Evolutionary conservation across 2,113 vertebrate genomes (phyloP).

Genomic region (Brachypteracias leptosomus): DNA sequence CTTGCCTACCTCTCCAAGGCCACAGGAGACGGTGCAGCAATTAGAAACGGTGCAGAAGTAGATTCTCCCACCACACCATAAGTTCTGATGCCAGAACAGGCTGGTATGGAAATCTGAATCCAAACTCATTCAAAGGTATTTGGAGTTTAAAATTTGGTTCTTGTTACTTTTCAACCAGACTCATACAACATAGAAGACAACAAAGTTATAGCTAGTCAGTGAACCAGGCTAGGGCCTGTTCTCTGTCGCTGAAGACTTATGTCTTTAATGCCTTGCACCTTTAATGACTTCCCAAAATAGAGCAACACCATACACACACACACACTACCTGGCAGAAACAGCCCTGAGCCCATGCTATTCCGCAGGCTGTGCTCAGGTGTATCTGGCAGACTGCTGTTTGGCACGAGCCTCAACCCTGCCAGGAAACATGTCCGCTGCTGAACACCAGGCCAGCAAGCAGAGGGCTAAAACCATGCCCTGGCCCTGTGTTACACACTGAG

Average conservation of each 20-base stretch:
- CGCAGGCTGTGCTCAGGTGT: not conserved
- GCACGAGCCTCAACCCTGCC: not conserved
- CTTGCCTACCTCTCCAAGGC: not conserved
- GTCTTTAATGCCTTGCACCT: not conserved
- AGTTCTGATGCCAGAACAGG: not conserved
- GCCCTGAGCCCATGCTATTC: not conserved
- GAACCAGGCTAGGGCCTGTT: not conserved
- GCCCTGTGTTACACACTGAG: rapidly evolving
- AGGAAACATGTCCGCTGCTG: not conserved
- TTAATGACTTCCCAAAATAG: not conserved
- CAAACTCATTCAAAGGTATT: not conserved
- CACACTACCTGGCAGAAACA: not conserved
- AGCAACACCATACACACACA: not conserved
- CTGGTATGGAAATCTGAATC: not conserved
- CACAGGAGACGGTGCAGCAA: not conserved
- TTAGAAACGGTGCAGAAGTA: not conserved
- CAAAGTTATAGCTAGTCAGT: not conserved
- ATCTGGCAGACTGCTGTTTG: not conserved
- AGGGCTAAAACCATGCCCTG: not conserved
- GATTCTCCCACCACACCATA: not conserved
- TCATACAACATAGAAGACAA: not conserved
- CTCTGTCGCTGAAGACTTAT: not conserved
- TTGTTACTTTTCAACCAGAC: not conserved
- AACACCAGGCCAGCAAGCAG: not conserved
- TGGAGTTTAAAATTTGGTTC: not conserved